These are phyloP conservation scores for Drosophila neonasuta DNA, from an alignment of 2,888 invertebrate species.

Conservation along the genomic window DNA sequence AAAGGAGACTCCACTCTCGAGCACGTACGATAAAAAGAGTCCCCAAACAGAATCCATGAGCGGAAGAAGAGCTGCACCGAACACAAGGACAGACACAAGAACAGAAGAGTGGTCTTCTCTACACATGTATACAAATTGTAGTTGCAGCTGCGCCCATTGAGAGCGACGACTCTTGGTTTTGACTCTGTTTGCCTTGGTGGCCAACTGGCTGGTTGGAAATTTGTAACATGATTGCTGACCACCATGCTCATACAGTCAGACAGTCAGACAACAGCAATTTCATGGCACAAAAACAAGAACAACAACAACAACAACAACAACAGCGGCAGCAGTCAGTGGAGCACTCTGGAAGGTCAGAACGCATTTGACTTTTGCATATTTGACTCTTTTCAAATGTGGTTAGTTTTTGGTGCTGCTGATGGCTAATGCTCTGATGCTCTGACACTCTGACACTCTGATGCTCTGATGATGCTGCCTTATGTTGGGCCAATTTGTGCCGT, in stretches of 20 bases:
- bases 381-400: constrained; percentile 68
- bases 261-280: constrained; percentile 45
- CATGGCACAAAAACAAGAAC: constrained; percentile 17
- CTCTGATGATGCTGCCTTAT: constrained; percentile 32
- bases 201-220: constrained; percentile 56
- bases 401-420: constrained; percentile 30
- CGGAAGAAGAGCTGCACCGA: constrained; percentile 1
- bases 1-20: constrained; percentile 39
- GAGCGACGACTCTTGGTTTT: constrained; percentile 9
- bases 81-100: neutral
- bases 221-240: constrained; percentile 75
- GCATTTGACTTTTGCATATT: constrained; percentile 78
- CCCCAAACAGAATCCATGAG: constrained; percentile 45
- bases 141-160: constrained; percentile 58
- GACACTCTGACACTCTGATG: neutral
- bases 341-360: constrained; percentile 21
- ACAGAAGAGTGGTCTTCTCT: constrained; percentile 26
- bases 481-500: constrained; percentile 69
- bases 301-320: too few relatives aligned
- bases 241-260: constrained; percentile 26
- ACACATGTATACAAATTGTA: constrained; percentile 75
- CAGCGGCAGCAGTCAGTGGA: neutral
- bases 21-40: constrained; percentile 62
- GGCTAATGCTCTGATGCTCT: constrained; percentile 8
- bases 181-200: constrained; percentile 42